Evolutionary conservation across 2,113 vertebrate genomes (phyloP).

Genomic region (Phocoena sinus): DNA sequence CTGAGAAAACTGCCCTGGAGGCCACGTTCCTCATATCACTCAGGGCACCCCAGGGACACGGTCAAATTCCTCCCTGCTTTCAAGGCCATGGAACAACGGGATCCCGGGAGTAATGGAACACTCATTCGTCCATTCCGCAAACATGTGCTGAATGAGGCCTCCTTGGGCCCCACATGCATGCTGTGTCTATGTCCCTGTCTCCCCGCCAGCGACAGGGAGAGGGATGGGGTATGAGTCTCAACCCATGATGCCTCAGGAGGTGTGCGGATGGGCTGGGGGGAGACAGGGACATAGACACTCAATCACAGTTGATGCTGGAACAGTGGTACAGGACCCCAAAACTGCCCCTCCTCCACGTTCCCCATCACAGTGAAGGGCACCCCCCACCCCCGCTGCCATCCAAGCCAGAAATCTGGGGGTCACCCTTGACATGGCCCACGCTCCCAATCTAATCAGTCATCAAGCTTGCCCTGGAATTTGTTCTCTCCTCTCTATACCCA

Average conservation of each 20-base stretch:
- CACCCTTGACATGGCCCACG: not conserved
- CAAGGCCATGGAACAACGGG: not conserved
- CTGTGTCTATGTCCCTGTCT: no score
- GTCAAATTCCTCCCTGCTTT: not conserved
- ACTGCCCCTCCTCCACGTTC: not conserved
- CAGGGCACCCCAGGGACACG: not conserved
- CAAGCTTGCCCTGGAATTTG: not conserved
- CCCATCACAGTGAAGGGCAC: not conserved
- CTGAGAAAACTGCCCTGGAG: not conserved
- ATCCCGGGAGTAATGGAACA: not conserved
- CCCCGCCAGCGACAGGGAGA: not conserved
- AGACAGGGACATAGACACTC: not conserved
- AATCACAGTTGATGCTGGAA: not conserved
- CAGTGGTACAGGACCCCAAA: not conserved
- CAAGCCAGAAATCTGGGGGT: not conserved
- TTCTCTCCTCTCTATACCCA: not conserved
- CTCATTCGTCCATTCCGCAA: not conserved
- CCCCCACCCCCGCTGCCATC: not conserved
- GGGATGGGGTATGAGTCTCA: not conserved
- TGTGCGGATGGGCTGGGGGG: not conserved
- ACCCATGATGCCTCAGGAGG: not conserved
- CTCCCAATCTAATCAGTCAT: not conserved
- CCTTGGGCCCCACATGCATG: not conserved
- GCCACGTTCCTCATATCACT: not conserved
- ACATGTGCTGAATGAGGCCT: not conserved